Evolutionary conservation across 2,888 invertebrate genomes (phyloP).

Genomic region (Ectemnius cavifrons): DNA sequence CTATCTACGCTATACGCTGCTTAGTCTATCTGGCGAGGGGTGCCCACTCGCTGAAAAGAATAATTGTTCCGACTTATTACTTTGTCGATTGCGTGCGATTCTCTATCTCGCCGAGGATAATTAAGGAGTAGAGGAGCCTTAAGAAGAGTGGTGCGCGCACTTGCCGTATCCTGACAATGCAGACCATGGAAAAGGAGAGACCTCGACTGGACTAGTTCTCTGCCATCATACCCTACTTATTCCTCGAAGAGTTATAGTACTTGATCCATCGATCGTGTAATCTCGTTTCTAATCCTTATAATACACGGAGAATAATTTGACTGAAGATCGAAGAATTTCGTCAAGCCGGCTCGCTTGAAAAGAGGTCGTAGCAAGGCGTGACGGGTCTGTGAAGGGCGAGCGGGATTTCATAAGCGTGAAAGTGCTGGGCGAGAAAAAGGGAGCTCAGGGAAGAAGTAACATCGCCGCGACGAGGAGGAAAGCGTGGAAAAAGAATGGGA

Average conservation of each 20-base stretch:
- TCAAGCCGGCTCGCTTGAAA: neutral
- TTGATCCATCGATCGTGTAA: too few species aligned
- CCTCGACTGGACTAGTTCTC: neutral
- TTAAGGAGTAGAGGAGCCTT: slow-evolving; percentile 27
- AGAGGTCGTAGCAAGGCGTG: neutral
- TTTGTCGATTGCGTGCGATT: slow-evolving; percentile 44
- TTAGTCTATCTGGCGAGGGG: neutral
- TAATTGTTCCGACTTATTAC: slow-evolving; percentile 19
- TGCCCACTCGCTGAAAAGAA: neutral
- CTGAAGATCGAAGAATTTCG: neutral
- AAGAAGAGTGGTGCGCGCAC: neutral
- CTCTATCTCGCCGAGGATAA: slow-evolving; percentile 25
- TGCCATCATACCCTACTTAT: neutral
- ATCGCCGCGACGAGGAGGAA: neutral
- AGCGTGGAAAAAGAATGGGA: slow-evolving; percentile 5
- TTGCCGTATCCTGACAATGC: too few species aligned
- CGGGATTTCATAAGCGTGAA: slow-evolving; percentile 13
- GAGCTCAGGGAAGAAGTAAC: neutral
- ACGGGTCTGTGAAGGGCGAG: neutral
- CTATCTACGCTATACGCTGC: neutral
- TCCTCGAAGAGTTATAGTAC: too few species aligned
- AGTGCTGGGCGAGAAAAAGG: neutral
- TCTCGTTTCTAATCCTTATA: too few species aligned
- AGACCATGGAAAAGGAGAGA: too few species aligned
- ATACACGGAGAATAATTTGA: too few species aligned